phyloP scores from a whole-genome alignment of 2,797 vertebrate species.

The Podarcis siculus region DNA sequence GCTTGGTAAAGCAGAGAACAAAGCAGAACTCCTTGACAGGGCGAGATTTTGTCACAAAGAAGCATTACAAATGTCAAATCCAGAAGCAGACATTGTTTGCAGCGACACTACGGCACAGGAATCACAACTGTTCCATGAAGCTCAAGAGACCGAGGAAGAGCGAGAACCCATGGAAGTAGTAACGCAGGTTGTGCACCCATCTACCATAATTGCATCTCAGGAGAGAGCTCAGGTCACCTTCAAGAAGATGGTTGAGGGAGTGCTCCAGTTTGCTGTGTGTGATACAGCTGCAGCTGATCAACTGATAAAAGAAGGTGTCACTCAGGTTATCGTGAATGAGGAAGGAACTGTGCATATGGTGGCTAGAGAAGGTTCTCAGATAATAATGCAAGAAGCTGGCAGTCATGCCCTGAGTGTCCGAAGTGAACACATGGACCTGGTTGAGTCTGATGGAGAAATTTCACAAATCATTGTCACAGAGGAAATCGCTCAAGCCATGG shows the following conservation, averaged over 20 bases:
- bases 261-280: conserved; percentile 90
- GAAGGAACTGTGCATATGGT: conserved; percentile 88
- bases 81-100: conserved; percentile 47
- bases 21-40: conserved; percentile 57
- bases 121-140: conserved; percentile 72
- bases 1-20: conserved; percentile 83
- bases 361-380: conserved; percentile 78
- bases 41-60: conserved; percentile 62
- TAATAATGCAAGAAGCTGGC: conserved; percentile 81
- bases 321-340: conserved; percentile 93
- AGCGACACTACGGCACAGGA: conserved; percentile 58
- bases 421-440: conserved; percentile 73
- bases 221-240: conserved; percentile 78
- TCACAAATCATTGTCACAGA: conserved; percentile 84
- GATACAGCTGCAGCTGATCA: conserved; percentile 83
- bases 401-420: conserved; percentile 71
- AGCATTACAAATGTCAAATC: conserved; percentile 68
- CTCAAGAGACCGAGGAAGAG: conserved; percentile 62
- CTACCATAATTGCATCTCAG: conserved; percentile 71
- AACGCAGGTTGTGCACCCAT: conserved; percentile 78
- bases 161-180: conserved; percentile 78
- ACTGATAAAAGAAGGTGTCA: conserved; percentile 91
- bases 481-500: conserved; percentile 82
- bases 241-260: conserved; percentile 89
- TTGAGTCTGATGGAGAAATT: conserved; percentile 76